Conservation (phyloP, 1,140 invertebrate species). For the Ladona fulva region DNA sequence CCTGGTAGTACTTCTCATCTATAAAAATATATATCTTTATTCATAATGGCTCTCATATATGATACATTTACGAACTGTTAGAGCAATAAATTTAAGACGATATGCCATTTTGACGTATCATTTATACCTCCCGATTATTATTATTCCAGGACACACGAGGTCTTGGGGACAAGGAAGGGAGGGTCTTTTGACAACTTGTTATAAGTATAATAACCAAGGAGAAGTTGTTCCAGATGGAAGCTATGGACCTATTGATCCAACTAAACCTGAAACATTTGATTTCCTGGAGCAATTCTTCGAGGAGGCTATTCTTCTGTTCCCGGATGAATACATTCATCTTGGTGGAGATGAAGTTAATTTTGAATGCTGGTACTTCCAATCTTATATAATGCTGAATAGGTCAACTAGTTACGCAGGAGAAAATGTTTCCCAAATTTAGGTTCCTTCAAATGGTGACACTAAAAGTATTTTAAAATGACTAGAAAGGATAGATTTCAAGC, state of each 20-base stretch:
- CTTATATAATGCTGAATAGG: neutral
- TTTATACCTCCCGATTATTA: slow-evolving; percentile 31
- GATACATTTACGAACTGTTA: too few relatives aligned
- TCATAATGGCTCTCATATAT: too few relatives aligned
- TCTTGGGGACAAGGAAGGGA: slow-evolving; percentile 71
- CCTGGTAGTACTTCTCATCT: too few relatives aligned
- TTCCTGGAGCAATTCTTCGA: slow-evolving; percentile 57
- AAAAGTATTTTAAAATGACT: too few relatives aligned
- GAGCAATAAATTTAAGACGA: slow-evolving; percentile 32
- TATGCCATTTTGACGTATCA: slow-evolving; percentile 56
- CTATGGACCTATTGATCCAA: slow-evolving; percentile 72
- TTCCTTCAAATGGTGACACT: too few relatives aligned
- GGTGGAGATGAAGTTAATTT: slow-evolving; percentile 88
- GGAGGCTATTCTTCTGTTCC: slow-evolving; percentile 60
- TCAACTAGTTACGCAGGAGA: too few relatives aligned
- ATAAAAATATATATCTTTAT: too few relatives aligned
- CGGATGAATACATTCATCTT: slow-evolving; percentile 70
- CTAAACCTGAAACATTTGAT: slow-evolving; percentile 47
- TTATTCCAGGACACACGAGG: slow-evolving; percentile 59
- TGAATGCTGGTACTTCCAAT: slow-evolving; percentile 64
- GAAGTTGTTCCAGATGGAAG: slow-evolving; percentile 38
- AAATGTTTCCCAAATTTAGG: too few relatives aligned
- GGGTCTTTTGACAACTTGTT: slow-evolving; percentile 66
- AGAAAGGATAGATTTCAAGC: too few relatives aligned
- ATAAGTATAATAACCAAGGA: slow-evolving; percentile 27